A percentile compares a stretch with the other conserved stretches of the same genome.
Conservation (phyloP, 2,888 invertebrate genomes). For the Campoplex nolae region DNA sequence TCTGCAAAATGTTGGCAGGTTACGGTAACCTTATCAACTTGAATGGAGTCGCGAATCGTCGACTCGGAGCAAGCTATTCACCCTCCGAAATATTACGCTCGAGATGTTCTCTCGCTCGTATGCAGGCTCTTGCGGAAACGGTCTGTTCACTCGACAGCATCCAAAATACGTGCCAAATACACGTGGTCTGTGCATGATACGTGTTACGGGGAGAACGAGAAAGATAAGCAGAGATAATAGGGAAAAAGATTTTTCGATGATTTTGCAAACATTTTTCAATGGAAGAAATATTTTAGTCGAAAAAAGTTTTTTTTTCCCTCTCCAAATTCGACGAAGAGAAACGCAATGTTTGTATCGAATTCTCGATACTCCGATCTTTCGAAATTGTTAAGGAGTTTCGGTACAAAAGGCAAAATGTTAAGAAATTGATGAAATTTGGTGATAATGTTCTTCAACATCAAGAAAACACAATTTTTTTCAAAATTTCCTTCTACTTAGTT, state of each 20-base stretch:
- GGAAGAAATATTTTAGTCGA: neutral
- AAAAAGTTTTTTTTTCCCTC: neutral
- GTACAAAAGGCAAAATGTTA: too few species aligned
- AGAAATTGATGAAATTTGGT: too few species aligned
- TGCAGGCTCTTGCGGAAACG: slow-evolving; percentile 14
- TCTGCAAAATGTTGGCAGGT: slow-evolving; percentile 62
- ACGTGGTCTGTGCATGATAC: neutral
- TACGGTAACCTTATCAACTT: slow-evolving; percentile 42
- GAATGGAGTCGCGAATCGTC: slow-evolving; percentile 34
- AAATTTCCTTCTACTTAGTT: too few species aligned
- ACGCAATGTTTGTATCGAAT: neutral
- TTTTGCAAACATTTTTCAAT: neutral
- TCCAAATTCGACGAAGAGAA: neutral
- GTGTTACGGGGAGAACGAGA: neutral
- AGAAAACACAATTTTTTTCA: too few species aligned
- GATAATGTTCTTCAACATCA: too few species aligned
- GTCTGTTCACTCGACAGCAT: neutral
- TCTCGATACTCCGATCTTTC: neutral
- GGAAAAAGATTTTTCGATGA: neutral
- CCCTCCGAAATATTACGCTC: slow-evolving; percentile 51
- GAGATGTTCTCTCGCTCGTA: neutral
- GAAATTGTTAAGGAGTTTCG: neutral
- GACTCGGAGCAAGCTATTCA: slow-evolving; percentile 16
- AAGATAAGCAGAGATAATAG: neutral
- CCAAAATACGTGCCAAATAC: slow-evolving; percentile 5